These are phyloP conservation scores for Microtus pennsylvanicus DNA, from an alignment of 2,113 vertebrate species.

Conservation along the genomic window DNA sequence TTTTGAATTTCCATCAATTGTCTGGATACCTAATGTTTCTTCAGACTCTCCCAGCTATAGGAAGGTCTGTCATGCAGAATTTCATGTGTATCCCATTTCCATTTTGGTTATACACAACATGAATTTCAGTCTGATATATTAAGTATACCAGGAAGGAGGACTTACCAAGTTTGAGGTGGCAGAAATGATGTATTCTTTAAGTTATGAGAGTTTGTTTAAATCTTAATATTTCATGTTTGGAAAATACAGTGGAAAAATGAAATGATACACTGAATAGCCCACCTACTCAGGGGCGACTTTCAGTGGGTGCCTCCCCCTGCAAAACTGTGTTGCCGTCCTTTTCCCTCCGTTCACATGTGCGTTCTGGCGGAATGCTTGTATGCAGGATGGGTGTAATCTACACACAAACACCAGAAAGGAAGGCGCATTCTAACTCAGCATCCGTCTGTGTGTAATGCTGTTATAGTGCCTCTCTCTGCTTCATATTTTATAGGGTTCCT, in stretches of 20 bases:
- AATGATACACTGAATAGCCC: slow-evolving; percentile 54
- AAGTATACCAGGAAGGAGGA: slow-evolving; percentile 56
- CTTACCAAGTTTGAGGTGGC: slow-evolving; percentile 69
- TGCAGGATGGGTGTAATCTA: not conserved
- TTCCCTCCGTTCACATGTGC: not conserved
- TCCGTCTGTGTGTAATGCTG: not conserved
- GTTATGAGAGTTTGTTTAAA: slow-evolving; percentile 56
- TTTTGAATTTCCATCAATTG: slow-evolving; percentile 65
- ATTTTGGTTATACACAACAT: slow-evolving; percentile 41
- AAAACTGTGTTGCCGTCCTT: not conserved
- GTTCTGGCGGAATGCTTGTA: not conserved
- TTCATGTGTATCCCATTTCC: slow-evolving; percentile 56
- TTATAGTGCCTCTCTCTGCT: slow-evolving; percentile 57
- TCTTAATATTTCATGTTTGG: slow-evolving; percentile 66
- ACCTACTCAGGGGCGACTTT: slow-evolving; percentile 46
- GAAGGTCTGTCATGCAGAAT: slow-evolving; percentile 58
- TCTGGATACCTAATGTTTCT: slow-evolving; percentile 41
- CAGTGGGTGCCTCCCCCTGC: slow-evolving; percentile 27
- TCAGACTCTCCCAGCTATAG: slow-evolving; percentile 48
- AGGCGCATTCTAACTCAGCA: slow-evolving; percentile 17
- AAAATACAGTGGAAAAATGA: slow-evolving; percentile 68
- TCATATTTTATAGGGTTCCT: slow-evolving; percentile 83
- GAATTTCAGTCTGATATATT: slow-evolving; percentile 56
- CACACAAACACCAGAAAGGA: slow-evolving; percentile 1
- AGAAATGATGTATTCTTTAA: slow-evolving; percentile 42